Conservation (phyloP, 2,888 invertebrate species). For the Polymixis flavicincta region DNA sequence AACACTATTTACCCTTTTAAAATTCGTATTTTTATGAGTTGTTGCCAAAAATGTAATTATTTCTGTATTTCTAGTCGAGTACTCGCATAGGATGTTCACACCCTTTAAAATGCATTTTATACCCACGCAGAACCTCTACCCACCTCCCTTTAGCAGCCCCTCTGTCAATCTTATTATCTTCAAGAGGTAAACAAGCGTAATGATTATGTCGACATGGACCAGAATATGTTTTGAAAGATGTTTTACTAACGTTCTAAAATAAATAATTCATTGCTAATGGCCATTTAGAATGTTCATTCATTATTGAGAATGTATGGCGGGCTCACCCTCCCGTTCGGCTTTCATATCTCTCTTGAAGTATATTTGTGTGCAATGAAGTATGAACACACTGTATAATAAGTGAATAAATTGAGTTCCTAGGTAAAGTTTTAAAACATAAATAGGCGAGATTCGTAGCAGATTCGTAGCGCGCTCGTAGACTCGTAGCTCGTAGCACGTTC, state of each 20-base stretch:
- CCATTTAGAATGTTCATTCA: constrained; percentile 10
- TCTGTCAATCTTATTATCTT: not conserved
- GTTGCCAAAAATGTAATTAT: not conserved
- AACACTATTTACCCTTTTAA: no score
- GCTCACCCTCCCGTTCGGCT: not conserved
- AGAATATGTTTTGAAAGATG: not conserved
- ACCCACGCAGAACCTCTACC: not conserved
- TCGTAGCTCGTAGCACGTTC: constrained; percentile 1
- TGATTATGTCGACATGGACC: not conserved
- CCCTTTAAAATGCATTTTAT: not conserved
- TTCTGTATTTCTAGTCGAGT: not conserved
- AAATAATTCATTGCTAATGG: not conserved
- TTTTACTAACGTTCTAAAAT: not conserved
- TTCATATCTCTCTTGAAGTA: constrained; percentile 18
- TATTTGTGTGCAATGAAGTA: constrained; percentile 25
- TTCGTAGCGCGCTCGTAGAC: constrained; percentile 35
- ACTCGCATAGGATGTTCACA: not conserved
- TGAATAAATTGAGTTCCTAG: constrained; percentile 14
- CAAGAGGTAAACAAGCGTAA: not conserved
- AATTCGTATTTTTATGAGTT: no score
- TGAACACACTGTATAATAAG: not conserved
- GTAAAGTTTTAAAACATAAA: constrained; percentile 22
- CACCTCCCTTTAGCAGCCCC: not conserved
- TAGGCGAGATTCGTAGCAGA: constrained; percentile 13
- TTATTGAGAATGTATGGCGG: constrained; percentile 10